Evolutionary conservation across 2,888 invertebrate species (phyloP), one percentile per base, ranked within the genome.

Genomic region (Campoletis raptor): DNA sequence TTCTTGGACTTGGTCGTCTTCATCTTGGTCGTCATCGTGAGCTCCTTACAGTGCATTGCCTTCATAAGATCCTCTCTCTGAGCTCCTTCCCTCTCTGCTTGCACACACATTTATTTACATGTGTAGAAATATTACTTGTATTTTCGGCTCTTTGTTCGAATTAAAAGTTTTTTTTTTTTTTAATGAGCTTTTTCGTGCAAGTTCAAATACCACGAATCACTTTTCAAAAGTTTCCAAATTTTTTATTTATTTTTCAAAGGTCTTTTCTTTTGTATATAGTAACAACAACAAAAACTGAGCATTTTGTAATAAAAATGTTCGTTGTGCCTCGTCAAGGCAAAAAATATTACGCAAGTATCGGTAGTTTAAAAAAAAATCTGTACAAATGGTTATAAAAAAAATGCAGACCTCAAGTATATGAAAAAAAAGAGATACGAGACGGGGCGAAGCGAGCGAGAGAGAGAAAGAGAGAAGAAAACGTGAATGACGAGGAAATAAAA

Each of bases 21-120:
- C 86, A 73, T 79, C 82, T 79, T 69, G 81, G 86, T 86, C 90
- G 91, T 91, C 90, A 90, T 92, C 91, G 92, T 94, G 94, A 93
- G 93, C 94, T 94, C 94, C 94, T 94, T 94, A 94, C 93, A 94
- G 94, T 94, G 93, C 93, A 94, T 94, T 94, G 94, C 92, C 94
- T 94, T 93, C 93, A 92, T 92, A 90, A 91, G 92, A 91, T 67
- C 40, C 67, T 37, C 93, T 91, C 92, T 81, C 78, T 40, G 83
- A 81, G 77, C 81, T 69, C 79, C 45, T 78, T 86, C 78, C 45
- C 66, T 54, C 21, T 76, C 36, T 30, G 30, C 30, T 64, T 15
- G 30, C 64, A 57, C 36, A 70, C 64, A 81, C 45, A 66, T 42
- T 40, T 30, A 64, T 54, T 40, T 52, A 48, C 24, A 69, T n/a